These are phyloP conservation scores for Portevinia maculata DNA, from an alignment of 2,888 invertebrate species.

Conservation along the genomic window DNA sequence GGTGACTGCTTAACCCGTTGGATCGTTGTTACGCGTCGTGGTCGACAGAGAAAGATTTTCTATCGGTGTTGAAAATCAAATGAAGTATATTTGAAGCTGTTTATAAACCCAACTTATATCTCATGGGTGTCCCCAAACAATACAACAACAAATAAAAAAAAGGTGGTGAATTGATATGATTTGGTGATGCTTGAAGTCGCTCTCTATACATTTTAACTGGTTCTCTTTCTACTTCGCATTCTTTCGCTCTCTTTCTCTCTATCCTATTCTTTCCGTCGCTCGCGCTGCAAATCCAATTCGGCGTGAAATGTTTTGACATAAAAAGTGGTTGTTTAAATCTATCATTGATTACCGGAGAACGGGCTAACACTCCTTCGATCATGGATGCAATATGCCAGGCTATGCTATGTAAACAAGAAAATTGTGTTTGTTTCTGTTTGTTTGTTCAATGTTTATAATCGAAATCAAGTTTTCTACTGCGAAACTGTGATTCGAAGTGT, in stretches of 20 bases:
- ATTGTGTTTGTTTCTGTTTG: constrained; percentile 41
- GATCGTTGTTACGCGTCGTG: constrained; percentile 64
- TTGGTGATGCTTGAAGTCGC: constrained; percentile 4
- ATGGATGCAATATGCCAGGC: constrained; percentile 55
- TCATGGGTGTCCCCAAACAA: constrained; percentile 50
- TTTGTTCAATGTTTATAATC: constrained; percentile 48
- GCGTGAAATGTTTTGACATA: constrained; percentile 54
- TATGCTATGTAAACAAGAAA: constrained; percentile 64
- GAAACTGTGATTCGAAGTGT: constrained; percentile 45
- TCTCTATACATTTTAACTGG: constrained; percentile 9
- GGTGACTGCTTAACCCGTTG: constrained; percentile 76
- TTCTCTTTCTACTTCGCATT: constrained; percentile 23
- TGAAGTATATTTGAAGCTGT: constrained; percentile 63
- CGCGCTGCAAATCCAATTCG: constrained; percentile 58
- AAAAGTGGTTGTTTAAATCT: constrained; percentile 37
- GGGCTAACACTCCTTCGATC: constrained; percentile 11
- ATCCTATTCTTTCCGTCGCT: constrained; percentile 23
- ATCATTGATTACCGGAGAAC: constrained; percentile 28
- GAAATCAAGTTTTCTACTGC: constrained; percentile 55
- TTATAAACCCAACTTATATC: constrained; percentile 29
- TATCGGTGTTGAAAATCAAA: constrained; percentile 39
- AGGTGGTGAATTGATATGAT: constrained; percentile 35
- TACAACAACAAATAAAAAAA: constrained; percentile 33
- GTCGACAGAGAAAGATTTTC: constrained; percentile 59
- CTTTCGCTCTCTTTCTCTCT: not conserved